Base-by-base conservation (phyloP, 1,140 invertebrate species). In the Palaemon carinicauda region DNA sequence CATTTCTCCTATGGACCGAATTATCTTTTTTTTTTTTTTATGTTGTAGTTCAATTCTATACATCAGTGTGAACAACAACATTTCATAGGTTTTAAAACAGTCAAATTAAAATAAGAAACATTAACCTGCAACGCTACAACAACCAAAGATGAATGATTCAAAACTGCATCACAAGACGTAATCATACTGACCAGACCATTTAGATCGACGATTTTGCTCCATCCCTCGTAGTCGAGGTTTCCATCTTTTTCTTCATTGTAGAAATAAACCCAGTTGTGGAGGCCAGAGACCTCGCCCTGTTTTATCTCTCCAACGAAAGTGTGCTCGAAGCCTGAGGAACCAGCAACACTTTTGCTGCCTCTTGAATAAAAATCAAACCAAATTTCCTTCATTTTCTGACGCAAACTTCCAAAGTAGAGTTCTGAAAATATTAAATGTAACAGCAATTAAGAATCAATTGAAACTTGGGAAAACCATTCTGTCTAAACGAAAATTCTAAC, bases 241-340 rank as follows among this genome's bases (percentile, higher is more conserved):
- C 92, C 92, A 21, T 92, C 92, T 24, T 90, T 89, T 92, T 98
- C 96, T 92, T 96, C 94, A 79, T 93, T 93, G 51, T 93, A 93
- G 80, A 96, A 96, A 90, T 95, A 96, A n/a, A 97, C 92, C 96
- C 96, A 98, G 91, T 97, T 97, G 91, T 98, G 96, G 80, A 97
- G 92, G 15, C 97, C 97, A 90, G 93, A 93, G 52, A 97, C 93
- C 90, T 95, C 94, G n/a, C 93, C 92, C 90, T 94, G 94, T 92
- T 96, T 95, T 0, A 96, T 92, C 93, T 98, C 96, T 0, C 96
- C 95, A 1, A 98, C 92, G 91, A 97, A 97, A 29, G 96, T 93
- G 90, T 98, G 96, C 91, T 98, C 96, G 90, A 97, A 97, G 1
- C 95, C 96, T 31, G 94, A 95, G 89, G 96, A 96, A 24, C 95